phyloP scores from a whole-genome alignment of 2,888 invertebrate species.

The Tipula vernalis region DNA sequence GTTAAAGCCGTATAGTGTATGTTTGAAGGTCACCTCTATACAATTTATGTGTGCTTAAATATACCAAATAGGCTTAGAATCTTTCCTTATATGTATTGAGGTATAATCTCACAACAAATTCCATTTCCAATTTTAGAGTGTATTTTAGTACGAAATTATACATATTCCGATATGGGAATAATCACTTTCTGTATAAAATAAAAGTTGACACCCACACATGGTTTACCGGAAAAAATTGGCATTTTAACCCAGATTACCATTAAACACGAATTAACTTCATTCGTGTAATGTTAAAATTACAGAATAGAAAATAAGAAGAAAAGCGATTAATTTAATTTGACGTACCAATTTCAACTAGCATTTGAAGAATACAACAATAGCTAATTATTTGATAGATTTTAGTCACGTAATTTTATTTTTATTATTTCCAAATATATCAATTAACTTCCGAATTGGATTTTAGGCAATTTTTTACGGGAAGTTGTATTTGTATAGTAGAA shows the following conservation, averaged over 20 bases:
- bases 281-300: neutral
- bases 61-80: neutral
- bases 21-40: too few relatives aligned
- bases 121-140: neutral
- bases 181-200: neutral
- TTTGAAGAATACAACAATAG: neutral
- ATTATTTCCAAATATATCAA: neutral
- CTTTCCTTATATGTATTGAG: neutral
- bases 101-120: neutral
- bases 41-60: neutral
- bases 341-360: neutral
- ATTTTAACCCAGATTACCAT: neutral
- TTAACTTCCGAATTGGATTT: neutral
- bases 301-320: neutral
- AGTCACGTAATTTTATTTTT: neutral
- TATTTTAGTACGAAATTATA: neutral
- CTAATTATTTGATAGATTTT: neutral
- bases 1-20: too few relatives aligned
- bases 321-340: neutral
- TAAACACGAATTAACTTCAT: neutral
- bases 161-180: neutral
- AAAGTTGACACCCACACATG: neutral
- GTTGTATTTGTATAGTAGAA: neutral
- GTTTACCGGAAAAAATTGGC: neutral
- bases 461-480: neutral